These are phyloP conservation scores for Dasypogon diadema DNA, from an alignment of 2,888 invertebrate species.

Conservation along the genomic window DNA sequence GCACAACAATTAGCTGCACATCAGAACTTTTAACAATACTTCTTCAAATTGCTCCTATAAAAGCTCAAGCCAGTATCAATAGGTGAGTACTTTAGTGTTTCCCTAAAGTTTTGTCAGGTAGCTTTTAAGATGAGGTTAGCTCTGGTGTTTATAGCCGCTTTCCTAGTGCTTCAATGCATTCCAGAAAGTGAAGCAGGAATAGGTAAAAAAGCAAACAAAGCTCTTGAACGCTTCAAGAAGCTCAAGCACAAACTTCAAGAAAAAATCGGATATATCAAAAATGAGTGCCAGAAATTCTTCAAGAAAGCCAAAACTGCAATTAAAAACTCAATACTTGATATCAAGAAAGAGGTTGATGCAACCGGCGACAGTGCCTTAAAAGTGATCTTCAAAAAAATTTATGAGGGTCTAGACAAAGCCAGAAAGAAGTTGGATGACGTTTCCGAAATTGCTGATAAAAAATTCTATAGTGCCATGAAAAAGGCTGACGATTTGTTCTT, in stretches of 20 bases:
- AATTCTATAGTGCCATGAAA: constrained; percentile 30
- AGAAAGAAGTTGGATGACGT: constrained; percentile 25
- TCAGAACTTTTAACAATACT: no score
- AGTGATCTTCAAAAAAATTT: constrained; percentile 19
- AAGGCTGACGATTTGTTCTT: constrained; percentile 21
- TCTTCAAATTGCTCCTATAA: no score
- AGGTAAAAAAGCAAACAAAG: constrained; percentile 11
- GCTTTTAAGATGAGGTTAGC: constrained; percentile 24
- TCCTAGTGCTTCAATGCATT: constrained; percentile 21
- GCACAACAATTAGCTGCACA: no score
- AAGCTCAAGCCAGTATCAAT: no score
- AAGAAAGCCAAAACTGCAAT: constrained; percentile 22
- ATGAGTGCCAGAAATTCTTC: constrained; percentile 30
- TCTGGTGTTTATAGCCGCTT: constrained; percentile 5
- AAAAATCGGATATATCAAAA: constrained; percentile 20
- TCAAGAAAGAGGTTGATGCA: constrained; percentile 2
- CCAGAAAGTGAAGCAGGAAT: constrained; percentile 15
- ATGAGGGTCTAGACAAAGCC: constrained; percentile 9
- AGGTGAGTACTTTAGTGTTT: no score
- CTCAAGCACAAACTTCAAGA: background rate
- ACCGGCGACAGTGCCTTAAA: constrained; percentile 37
- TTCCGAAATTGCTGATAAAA: constrained; percentile 23
- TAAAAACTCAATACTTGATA: background rate
- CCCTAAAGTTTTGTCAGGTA: no score
- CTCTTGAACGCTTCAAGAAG: constrained; percentile 11